Percentiles rank a stretch among this genome's conserved stretches.
phyloP scores from a whole-genome alignment of 2,797 vertebrate species.

The Sphenopsis melanotis region DNA sequence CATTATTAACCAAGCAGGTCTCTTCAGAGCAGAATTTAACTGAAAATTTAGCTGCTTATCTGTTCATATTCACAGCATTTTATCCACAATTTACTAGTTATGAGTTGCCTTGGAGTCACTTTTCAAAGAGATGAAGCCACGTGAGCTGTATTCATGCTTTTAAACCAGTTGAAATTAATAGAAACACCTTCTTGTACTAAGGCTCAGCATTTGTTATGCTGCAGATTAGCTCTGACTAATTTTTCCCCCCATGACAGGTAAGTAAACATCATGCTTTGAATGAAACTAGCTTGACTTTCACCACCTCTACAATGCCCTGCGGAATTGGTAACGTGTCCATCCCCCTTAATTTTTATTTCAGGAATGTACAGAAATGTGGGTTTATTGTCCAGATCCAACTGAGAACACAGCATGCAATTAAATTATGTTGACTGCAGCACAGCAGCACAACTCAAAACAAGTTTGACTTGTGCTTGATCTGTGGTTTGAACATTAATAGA shows the following conservation, averaged over 20 bases:
- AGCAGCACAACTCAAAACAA: not conserved
- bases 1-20: conserved; percentile 63
- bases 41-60: conserved; percentile 40
- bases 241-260: not conserved
- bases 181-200: not conserved
- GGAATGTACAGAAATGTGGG: not conserved
- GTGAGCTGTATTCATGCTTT: not conserved
- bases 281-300: not conserved
- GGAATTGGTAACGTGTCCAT: not conserved
- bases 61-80: conserved; percentile 12
- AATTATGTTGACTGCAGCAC: not conserved
- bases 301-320: not conserved
- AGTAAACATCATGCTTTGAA: not conserved
- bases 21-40: conserved; percentile 47
- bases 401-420: not conserved
- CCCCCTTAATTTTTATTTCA: not conserved
- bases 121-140: conserved; percentile 7
- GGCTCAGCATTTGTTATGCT: not conserved
- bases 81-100: not conserved
- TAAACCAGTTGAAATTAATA: not conserved
- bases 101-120: not conserved
- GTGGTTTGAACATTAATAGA: not conserved
- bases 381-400: not conserved
- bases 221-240: not conserved
- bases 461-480: not conserved